phyloP scores from a whole-genome alignment of 2,888 invertebrate genomes.

The Adela reaumurella region DNA sequence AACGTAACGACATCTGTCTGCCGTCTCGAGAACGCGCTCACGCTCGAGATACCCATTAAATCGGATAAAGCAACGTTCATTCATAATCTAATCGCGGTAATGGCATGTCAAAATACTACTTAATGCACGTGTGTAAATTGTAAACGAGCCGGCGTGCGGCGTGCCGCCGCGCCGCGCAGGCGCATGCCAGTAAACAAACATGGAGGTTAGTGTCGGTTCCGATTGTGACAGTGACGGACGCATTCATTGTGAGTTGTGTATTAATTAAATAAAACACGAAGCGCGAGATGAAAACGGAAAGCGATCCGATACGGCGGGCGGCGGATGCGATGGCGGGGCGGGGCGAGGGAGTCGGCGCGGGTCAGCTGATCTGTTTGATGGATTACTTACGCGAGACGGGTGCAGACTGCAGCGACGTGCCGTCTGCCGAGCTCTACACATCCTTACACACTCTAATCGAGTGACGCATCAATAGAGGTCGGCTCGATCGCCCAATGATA shows the following conservation, averaged over 20 bases:
- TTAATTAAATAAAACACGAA: background rate
- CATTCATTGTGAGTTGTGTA: background rate
- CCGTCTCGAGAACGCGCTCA: slow-evolving; percentile 8
- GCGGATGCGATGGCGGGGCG: background rate
- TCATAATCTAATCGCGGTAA: slow-evolving; percentile 30
- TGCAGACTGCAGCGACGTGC: background rate
- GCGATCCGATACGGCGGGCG: background rate
- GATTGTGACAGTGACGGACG: background rate
- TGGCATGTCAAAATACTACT: slow-evolving; percentile 8
- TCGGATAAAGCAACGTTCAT: slow-evolving; percentile 25
- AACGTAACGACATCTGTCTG: background rate
- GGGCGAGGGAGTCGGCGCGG: background rate
- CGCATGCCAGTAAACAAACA: background rate
- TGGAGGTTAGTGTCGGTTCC: background rate
- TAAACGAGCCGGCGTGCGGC: background rate
- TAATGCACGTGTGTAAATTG: slow-evolving; percentile 1
- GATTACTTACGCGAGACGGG: background rate
- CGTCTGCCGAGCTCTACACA: too few relatives aligned
- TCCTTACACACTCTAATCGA: too few relatives aligned
- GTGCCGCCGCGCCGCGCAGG: background rate
- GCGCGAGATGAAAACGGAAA: background rate
- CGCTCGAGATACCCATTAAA: slow-evolving; percentile 22
- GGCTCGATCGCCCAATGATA: too few relatives aligned
- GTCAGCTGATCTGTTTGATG: background rate
- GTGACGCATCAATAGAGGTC: too few relatives aligned